These are phyloP conservation scores for Tupaia chinensis DNA, from an alignment of 2,113 vertebrate species.

Conservation along the genomic window DNA sequence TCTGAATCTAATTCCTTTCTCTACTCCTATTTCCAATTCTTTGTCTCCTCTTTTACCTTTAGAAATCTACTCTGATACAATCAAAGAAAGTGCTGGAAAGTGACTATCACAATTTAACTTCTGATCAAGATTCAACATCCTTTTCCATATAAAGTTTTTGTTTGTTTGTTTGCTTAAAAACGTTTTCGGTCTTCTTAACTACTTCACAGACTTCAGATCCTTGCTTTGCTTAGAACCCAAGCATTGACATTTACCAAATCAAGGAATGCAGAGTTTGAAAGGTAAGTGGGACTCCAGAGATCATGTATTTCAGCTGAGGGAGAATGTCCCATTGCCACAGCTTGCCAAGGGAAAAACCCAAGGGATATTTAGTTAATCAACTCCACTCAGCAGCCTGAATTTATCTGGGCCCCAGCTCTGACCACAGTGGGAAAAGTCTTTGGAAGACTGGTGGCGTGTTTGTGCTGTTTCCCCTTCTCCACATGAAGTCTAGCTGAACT, in stretches of 20 bases:
- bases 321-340: neutral
- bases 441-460: neutral
- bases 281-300: neutral
- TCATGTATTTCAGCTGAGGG: neutral
- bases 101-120: neutral
- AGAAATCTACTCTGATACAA: constrained; percentile 14
- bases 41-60: neutral
- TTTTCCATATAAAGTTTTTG: neutral
- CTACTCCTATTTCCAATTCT: neutral
- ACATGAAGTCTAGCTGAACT: neutral
- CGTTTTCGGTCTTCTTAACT: neutral
- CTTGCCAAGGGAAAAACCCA: neutral
- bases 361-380: neutral
- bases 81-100: neutral
- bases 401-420: neutral
- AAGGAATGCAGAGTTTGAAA: neutral
- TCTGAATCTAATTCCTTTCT: neutral
- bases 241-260: neutral
- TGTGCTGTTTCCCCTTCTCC: neutral
- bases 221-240: neutral
- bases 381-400: neutral
- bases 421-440: neutral
- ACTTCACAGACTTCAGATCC: neutral
- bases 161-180: constrained; percentile 3
- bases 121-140: neutral